phyloP scores from a whole-genome alignment of 2,797 vertebrate genomes.

The Monodelphis domestica region DNA sequence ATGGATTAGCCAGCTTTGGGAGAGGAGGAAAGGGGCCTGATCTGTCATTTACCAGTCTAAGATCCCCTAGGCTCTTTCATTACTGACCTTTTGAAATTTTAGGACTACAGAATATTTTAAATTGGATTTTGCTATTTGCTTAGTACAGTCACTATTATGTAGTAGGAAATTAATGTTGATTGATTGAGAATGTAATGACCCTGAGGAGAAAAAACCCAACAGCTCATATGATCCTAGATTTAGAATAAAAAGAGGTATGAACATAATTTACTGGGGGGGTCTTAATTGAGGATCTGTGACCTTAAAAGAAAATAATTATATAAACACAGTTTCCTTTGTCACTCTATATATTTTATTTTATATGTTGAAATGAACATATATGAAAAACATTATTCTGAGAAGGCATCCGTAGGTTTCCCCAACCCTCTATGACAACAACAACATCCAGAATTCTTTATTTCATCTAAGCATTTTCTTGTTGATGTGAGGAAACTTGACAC shows the following conservation, averaged over 20 bases:
- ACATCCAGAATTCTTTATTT: neutral
- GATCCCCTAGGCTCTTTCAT: neutral
- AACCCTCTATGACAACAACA: neutral
- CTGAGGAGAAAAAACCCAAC: neutral
- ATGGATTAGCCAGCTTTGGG: neutral
- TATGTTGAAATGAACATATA: too few relatives aligned
- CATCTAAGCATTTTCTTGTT: neutral
- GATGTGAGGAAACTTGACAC: neutral
- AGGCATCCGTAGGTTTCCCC: neutral
- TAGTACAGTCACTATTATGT: neutral
- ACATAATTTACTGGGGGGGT: neutral
- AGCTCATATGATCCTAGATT: neutral
- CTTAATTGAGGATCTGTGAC: neutral
- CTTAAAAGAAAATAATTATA: neutral
- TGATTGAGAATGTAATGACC: neutral
- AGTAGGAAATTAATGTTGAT: neutral
- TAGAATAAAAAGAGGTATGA: neutral
- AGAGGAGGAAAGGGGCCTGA: neutral
- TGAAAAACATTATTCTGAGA: neutral
- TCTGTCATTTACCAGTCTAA: neutral
- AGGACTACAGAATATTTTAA: slow-evolving; percentile 9
- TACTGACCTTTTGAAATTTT: neutral
- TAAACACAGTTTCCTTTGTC: neutral
- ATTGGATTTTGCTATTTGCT: neutral
- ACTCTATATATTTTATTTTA: neutral